Conservation (phyloP, 2,113 vertebrate species). For the Vimba vimba region DNA sequence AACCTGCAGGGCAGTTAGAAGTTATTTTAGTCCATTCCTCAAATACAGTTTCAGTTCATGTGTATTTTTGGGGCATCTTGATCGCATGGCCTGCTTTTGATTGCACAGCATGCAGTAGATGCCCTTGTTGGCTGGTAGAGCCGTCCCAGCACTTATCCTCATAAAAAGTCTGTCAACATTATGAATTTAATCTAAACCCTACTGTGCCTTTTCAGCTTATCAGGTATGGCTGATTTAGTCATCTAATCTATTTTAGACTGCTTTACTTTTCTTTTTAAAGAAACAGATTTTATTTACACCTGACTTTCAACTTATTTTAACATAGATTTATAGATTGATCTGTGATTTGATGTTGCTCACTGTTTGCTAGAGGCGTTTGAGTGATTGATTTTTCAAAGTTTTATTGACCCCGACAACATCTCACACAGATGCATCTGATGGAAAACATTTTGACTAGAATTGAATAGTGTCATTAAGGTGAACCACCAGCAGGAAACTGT, state of each 20-base stretch:
- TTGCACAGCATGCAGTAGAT: neutral
- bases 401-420: neutral
- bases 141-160: neutral
- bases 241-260: constrained; percentile 5
- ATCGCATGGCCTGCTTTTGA: constrained; percentile 28
- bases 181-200: neutral
- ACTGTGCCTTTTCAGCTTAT: neutral
- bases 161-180: neutral
- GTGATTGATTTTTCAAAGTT: neutral
- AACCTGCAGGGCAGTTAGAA: neutral
- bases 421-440: neutral
- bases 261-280: neutral
- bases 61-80: constrained; percentile 1
- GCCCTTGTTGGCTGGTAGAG: constrained; percentile 6
- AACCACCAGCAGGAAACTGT: too few relatives aligned
- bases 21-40: constrained; percentile 29
- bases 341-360: neutral
- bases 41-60: neutral
- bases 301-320: constrained; percentile 7
- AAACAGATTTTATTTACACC: neutral
- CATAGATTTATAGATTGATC: neutral
- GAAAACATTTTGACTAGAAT: neutral
- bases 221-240: neutral
- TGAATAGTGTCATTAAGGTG: neutral
- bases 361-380: neutral